These are phyloP conservation scores for Malthinus flaveolus DNA, from an alignment of 2,888 invertebrate species.

Conservation along the genomic window DNA sequence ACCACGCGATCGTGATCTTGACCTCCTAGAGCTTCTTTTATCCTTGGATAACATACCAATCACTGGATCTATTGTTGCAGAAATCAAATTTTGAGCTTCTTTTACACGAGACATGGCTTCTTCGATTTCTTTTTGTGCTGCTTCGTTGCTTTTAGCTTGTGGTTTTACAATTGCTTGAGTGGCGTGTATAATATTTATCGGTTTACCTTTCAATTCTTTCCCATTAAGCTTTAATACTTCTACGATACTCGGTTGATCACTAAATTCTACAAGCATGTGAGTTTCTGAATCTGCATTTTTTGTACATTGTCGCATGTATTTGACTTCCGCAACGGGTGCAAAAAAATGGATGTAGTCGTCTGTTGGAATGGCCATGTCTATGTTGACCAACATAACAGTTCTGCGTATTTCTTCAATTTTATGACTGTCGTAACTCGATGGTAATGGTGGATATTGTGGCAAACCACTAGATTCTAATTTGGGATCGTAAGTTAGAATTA, in stretches of 20 bases:
- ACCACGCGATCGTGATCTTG: constrained; percentile 51
- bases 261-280: constrained; percentile 90
- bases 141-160: constrained; percentile 93
- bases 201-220: constrained; percentile 71
- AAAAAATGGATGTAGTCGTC: constrained; percentile 91
- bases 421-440: constrained; percentile 82
- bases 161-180: constrained; percentile 91
- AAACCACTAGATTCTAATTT: constrained; percentile 79
- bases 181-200: constrained; percentile 79
- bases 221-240: constrained; percentile 87
- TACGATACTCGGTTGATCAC: constrained; percentile 86
- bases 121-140: constrained; percentile 93
- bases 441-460: constrained; percentile 88
- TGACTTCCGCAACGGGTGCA: constrained; percentile 87
- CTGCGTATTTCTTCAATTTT: constrained; percentile 96
- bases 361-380: constrained; percentile 67
- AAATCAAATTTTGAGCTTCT: constrained; percentile 93
- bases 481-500: constrained; percentile 90
- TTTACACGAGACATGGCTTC: constrained; percentile 97
- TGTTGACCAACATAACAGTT: constrained; percentile 84
- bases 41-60: constrained; percentile 86
- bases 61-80: constrained; percentile 90
- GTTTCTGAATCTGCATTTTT: constrained; percentile 74
- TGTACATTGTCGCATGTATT: constrained; percentile 91
- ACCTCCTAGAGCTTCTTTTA: constrained; percentile 64